These are phyloP conservation scores for Thripadectes ignobilis DNA, from an alignment of 2,797 vertebrate genomes.

Conservation along the genomic window DNA sequence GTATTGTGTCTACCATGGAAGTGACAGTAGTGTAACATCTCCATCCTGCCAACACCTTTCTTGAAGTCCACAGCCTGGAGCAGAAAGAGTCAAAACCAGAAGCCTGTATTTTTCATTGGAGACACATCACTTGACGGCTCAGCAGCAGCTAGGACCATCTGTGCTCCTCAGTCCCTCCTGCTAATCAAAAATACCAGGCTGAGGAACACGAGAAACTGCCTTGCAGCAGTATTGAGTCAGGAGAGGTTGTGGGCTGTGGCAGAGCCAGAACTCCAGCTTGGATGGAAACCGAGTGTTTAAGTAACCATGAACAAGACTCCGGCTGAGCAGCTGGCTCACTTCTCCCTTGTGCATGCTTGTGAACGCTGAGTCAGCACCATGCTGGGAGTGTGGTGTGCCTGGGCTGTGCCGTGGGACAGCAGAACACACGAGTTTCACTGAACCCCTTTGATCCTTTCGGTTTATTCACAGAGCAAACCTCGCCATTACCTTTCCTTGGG, in stretches of 20 bases:
- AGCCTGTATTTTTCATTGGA: background rate
- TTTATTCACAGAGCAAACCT: background rate
- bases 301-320: background rate
- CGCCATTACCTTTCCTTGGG: background rate
- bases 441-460: background rate
- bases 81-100: background rate
- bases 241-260: background rate
- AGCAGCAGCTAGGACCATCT: background rate
- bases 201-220: background rate
- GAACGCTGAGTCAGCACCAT: background rate
- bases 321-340: background rate
- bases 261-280: background rate
- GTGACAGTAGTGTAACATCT: background rate
- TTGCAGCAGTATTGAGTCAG: background rate
- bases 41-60: background rate
- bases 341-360: background rate
- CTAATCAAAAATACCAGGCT: background rate
- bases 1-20: background rate
- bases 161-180: background rate
- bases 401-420: background rate
- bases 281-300: background rate
- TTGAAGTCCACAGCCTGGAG: background rate
- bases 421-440: fast-evolving
- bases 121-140: background rate
- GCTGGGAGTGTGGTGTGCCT: background rate